phyloP scores from a whole-genome alignment of 2,113 vertebrate genomes.

The Aldabrachelys gigantea region DNA sequence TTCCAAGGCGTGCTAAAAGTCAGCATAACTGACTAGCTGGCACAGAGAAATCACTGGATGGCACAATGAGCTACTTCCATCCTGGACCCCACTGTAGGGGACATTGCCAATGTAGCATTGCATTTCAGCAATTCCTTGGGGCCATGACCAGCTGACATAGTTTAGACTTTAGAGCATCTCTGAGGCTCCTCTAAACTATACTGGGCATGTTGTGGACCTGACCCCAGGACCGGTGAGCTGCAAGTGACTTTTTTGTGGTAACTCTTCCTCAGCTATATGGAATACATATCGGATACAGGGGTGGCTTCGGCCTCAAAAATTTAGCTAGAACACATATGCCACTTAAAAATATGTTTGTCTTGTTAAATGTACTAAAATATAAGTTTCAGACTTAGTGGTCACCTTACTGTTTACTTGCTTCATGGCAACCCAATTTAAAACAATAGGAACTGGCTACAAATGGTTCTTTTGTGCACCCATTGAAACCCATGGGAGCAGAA shows the following conservation, averaged over 20 bases:
- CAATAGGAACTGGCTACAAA: neutral
- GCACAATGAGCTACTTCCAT: neutral
- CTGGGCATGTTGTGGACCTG: fast-evolving
- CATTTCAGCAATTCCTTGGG: neutral
- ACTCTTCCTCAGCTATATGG: neutral
- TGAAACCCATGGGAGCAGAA: neutral
- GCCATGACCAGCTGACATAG: fast-evolving
- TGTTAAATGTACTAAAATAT: neutral
- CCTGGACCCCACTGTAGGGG: fast-evolving
- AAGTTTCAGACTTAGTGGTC: neutral
- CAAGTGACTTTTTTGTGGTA: neutral
- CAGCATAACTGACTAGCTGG: neutral
- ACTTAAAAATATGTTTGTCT: neutral
- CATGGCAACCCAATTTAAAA: neutral
- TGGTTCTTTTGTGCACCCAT: neutral
- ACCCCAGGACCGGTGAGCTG: neutral
- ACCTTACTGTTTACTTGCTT: neutral
- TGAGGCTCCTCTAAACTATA: neutral
- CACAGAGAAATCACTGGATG: fast-evolving
- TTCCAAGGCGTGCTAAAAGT: neutral
- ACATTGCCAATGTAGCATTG: neutral
- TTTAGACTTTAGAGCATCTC: neutral
- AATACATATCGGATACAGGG: neutral
- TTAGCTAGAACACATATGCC: neutral
- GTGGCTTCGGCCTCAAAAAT: neutral